Base-by-base conservation (phyloP, 2,113 vertebrate species). In the Lasiurus cinereus region DNA sequence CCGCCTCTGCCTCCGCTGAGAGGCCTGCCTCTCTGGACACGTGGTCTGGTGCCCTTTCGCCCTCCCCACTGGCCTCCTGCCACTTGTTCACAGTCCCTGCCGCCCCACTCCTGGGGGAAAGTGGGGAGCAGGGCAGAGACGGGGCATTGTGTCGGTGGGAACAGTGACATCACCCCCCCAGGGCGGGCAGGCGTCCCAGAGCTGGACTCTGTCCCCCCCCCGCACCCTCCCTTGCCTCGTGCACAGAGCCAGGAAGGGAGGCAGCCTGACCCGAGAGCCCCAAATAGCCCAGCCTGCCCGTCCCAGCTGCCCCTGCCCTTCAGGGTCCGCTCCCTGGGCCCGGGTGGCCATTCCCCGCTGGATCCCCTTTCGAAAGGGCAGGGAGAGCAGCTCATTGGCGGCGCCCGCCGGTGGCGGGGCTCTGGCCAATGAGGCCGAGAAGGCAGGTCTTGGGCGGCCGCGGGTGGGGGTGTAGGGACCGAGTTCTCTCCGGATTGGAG, bases 281-380 rank as follows among this genome's bases (percentile, higher is more conserved):
- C 77, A 94, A 84, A 95, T 95, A 97, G 93, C 50, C n/a, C 59
- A 0, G 77, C 54, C 19, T 36, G 46, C 36, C 36, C 0, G 43
- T 12, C 8, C 82, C 96, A 96, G 96, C 95, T 96, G 96, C 77
- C 76, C 36, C 84, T 95, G 96, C 94, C 90, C 88, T 96, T 97
- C 96, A 95, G 70, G 31, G 76, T 79, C 56, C 64, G 87, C 72
- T 69, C 59, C 39, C 62, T 12, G 46, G 46, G 69, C 48, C 36
- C n/a, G 0, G 11, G 66, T 10, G 43, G 54, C 48, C 59, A 1
- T 72, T 92, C 72, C 83, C 24, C 29, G 95, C 96, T 87, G 56
- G 94, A 74, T 95, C 83, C 27, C 5, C 87, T 95, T 95, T 93
- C 96, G 80, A 80, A 96, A 90, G 92, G 22, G 18, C 88, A 56